A percentile compares a stretch with the other conserved stretches of the same genome.
These are phyloP conservation scores for Phrynosoma blainvillii DNA, from an alignment of 2,113 vertebrate genomes.

Conservation along the genomic window DNA sequence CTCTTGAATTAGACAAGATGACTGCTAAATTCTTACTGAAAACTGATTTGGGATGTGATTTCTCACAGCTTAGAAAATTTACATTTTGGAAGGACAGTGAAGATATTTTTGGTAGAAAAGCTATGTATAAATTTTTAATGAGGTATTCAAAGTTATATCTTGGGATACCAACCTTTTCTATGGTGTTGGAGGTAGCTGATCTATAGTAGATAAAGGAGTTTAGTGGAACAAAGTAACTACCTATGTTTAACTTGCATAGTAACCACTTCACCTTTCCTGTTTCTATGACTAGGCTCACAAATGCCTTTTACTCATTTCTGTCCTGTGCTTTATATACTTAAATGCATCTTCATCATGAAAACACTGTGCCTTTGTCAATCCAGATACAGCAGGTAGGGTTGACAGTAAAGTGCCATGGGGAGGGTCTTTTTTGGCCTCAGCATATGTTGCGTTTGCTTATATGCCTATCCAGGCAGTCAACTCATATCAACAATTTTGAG, in stretches of 20 bases:
- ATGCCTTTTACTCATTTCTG: background rate
- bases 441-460: no score
- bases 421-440: no score
- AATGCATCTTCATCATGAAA: background rate
- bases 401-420: no score
- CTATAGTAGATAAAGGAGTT: background rate
- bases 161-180: background rate
- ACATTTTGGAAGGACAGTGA: background rate
- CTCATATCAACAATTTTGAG: no score
- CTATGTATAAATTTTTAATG: background rate
- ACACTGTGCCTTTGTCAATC: no score
- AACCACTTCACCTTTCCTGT: background rate
- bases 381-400: no score
- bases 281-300: background rate
- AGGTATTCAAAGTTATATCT: background rate
- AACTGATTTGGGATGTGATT: background rate
- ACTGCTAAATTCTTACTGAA: background rate
- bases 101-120: background rate
- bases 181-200: background rate
- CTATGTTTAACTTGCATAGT: background rate
- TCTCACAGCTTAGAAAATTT: background rate
- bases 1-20: background rate
- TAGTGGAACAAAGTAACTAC: background rate
- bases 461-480: no score
- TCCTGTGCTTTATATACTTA: background rate